Evolutionary conservation across 2,113 vertebrate species (phyloP), one percentile per base, ranked within the genome.

Genomic region (Nycticorax nycticorax): DNA sequence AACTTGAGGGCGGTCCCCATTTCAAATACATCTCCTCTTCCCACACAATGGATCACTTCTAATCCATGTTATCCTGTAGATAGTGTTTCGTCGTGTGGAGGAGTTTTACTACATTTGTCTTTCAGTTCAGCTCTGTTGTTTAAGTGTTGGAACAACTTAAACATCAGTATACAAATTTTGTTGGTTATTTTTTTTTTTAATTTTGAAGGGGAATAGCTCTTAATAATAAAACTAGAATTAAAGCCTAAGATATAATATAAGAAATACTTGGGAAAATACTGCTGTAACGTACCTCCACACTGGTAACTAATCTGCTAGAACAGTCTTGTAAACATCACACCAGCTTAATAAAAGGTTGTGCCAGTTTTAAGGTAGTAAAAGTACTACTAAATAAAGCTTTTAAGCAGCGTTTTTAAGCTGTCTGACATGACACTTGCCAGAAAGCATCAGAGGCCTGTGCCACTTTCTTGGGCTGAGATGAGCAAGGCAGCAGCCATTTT

Each of bases 341-440:
- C 11, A 57, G 68, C 59, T 83, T 92, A 93, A 90, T 95, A 88
- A 95, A 93, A 93, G 41, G 22, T 73, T 2, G 12, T 73, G 85
- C 79, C 91, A 88, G 72, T 59, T 94, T 85, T 73, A 66, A 66
- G 41, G 41, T 63, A 73, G 59, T 72, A 79, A 72, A 92, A 93
- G 27, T 76, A 69, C 19, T 67, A 62, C 45, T 69, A 66, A 85
- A 69, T 80, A 52, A 77, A 89, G 57, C 8, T 73, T 87, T 55
- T 81, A 41, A 62, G 37, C 59, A 56, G 60, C 63, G 9, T 28
- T 92, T 87, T 87, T 75, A 45, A 72, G 68, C 55, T 88, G 39
- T 48, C 71, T 2, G 3, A 75, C 16, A 4, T 66, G 30, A 60
- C 16, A 24, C 8, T 76, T 84, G 60, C 56, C 80, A 75, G 75